Conservation (phyloP, 1,140 invertebrate genomes). For the Oreohelix idahoensis region DNA sequence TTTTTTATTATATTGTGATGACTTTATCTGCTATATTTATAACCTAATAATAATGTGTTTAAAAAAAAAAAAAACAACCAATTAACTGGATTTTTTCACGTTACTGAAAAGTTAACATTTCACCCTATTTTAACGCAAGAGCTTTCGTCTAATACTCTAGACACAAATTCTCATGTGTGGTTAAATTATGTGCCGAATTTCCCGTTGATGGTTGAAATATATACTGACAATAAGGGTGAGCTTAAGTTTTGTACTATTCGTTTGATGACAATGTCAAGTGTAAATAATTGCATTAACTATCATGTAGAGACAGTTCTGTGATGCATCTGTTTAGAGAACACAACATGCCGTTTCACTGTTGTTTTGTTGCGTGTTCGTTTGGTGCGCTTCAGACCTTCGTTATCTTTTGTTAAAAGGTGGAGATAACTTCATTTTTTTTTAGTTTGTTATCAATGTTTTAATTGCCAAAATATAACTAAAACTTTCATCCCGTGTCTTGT, state of each 20-base stretch:
- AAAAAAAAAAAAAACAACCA: neutral
- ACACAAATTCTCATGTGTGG: neutral
- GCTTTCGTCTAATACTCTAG: neutral
- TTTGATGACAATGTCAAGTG: neutral
- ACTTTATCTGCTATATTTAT: neutral
- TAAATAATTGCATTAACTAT: neutral
- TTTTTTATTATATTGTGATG: neutral
- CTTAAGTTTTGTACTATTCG: neutral
- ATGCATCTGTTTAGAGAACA: neutral
- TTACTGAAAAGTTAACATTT: neutral
- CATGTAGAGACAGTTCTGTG: neutral
- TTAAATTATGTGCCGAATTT: neutral
- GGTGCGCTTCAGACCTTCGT: neutral
- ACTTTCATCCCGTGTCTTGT: neutral
- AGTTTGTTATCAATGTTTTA: slow-evolving; percentile 16
- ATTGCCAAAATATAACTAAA: neutral
- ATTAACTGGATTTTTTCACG: neutral
- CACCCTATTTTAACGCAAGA: neutral
- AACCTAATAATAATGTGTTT: neutral
- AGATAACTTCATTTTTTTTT: slow-evolving; percentile 24
- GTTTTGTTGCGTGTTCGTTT: slow-evolving; percentile 19
- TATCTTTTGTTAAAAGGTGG: neutral
- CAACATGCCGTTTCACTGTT: neutral
- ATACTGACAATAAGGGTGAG: neutral
- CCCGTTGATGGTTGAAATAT: neutral